A percentile compares a stretch with the other conserved stretches of the same genome.
phyloP scores from a whole-genome alignment of 1,140 invertebrate genomes.

The Penaeus indicus region DNA sequence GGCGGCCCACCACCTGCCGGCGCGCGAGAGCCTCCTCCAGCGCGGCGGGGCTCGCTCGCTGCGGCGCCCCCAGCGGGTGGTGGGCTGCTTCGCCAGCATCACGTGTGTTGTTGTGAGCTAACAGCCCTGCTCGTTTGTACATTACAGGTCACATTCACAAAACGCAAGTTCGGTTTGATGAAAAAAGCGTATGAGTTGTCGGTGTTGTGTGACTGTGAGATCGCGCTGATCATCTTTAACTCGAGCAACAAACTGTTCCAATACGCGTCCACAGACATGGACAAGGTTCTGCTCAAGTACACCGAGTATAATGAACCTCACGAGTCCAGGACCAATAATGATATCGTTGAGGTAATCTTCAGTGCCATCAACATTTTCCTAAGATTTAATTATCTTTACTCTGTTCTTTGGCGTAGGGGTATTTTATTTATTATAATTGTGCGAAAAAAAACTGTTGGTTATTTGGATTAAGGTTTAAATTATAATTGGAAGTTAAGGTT shows the following conservation, averaged over 20 bases:
- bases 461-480: too few relatives aligned
- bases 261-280: slow-evolving; percentile 99
- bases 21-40: background rate
- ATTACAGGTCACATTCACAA: slow-evolving; percentile 98
- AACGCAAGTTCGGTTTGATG: slow-evolving; percentile 99
- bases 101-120: slow-evolving; percentile 42
- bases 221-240: slow-evolving; percentile 99
- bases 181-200: slow-evolving; percentile 99
- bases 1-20: slow-evolving; percentile 26
- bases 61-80: background rate
- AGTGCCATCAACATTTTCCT: background rate
- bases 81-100: slow-evolving; percentile 37
- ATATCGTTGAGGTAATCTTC: slow-evolving; percentile 89
- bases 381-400: background rate
- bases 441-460: too few relatives aligned
- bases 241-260: slow-evolving; percentile 99
- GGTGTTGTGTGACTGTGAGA: slow-evolving; percentile 99
- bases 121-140: slow-evolving; percentile 66
- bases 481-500: too few relatives aligned
- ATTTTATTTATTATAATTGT: background rate
- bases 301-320: slow-evolving; percentile 99
- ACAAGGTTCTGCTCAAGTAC: slow-evolving; percentile 99
- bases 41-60: too few relatives aligned
- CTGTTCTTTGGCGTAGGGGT: background rate
- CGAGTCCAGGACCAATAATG: slow-evolving; percentile 99